Percentiles rank a stretch among this genome's conserved stretches.
Evolutionary conservation across 2,888 invertebrate genomes (phyloP).

Genomic region (Rotaria macrura): DNA sequence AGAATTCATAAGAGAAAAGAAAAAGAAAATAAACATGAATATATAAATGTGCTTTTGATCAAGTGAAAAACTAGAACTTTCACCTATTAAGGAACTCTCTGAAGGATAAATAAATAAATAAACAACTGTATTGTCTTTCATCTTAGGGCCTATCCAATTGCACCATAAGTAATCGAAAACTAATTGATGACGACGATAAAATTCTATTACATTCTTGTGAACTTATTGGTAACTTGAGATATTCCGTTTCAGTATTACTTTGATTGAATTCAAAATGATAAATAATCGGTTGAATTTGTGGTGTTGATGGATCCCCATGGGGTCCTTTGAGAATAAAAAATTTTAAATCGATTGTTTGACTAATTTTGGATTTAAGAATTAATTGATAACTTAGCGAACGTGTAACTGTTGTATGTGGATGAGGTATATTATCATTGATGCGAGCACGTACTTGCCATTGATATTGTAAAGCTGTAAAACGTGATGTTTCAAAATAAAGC

Average conservation of each 20-base stretch:
- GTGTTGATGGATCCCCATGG: slow-evolving; percentile 62
- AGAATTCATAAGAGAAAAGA: background rate
- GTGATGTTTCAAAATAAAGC: slow-evolving; percentile 79
- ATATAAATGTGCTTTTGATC: no score
- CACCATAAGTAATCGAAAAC: slow-evolving; percentile 57
- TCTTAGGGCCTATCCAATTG: slow-evolving; percentile 36
- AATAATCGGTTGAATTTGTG: slow-evolving; percentile 64
- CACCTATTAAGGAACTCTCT: no score
- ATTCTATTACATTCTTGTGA: slow-evolving; percentile 77
- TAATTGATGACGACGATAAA: slow-evolving; percentile 75
- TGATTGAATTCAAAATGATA: slow-evolving; percentile 73
- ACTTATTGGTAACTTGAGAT: slow-evolving; percentile 65
- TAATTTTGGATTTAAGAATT: slow-evolving; percentile 43
- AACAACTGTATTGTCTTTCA: background rate
- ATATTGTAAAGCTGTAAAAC: slow-evolving; percentile 78
- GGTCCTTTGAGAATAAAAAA: slow-evolving; percentile 67
- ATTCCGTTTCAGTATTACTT: slow-evolving; percentile 65
- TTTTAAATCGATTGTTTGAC: slow-evolving; percentile 63
- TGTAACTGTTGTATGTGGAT: slow-evolving; percentile 76
- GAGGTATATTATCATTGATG: slow-evolving; percentile 77
- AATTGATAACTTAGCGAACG: slow-evolving; percentile 76
- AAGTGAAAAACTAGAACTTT: no score
- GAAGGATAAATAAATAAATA: background rate
- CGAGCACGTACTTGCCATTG: slow-evolving; percentile 88
- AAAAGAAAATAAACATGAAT: background rate